phyloP scores from a whole-genome alignment of 2,113 vertebrate species.

The Notothenia rossii region DNA sequence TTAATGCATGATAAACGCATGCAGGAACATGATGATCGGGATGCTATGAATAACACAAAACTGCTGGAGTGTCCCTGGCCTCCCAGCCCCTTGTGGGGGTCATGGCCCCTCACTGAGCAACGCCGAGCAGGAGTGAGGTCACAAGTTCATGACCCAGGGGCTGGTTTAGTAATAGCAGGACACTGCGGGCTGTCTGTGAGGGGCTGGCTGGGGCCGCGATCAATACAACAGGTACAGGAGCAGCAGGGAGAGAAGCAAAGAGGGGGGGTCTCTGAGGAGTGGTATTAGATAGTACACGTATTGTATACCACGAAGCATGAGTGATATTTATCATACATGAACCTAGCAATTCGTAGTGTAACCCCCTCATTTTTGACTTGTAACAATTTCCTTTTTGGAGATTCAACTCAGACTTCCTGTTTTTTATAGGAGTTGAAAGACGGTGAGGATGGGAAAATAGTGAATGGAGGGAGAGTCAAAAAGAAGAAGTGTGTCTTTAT shows the following conservation, averaged over 20 bases:
- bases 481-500: conserved; percentile 19
- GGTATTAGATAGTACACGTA: conserved; percentile 32
- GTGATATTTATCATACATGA: conserved; percentile 4
- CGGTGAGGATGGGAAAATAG: conserved; percentile 19
- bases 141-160: conserved; percentile 66
- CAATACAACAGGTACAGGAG: conserved; percentile 73
- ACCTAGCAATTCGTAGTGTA: background rate
- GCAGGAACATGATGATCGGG: conserved; percentile 57
- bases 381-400: background rate
- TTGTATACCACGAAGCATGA: conserved; percentile 18
- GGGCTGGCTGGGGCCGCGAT: conserved; percentile 46
- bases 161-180: conserved; percentile 71
- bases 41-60: conserved; percentile 73
- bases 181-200: conserved; percentile 69
- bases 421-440: conserved; percentile 1
- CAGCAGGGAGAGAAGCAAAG: conserved; percentile 23
- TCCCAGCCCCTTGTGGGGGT: conserved; percentile 67
- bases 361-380: background rate
- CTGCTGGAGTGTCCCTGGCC: conserved; percentile 56
- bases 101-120: conserved; percentile 57
- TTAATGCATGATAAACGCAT: conserved; percentile 84
- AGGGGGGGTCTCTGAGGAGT: conserved; percentile 43
- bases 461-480: conserved; percentile 38
- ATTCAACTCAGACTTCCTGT: background rate
- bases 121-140: conserved; percentile 63